Evolutionary conservation across 2,888 invertebrate species (phyloP).

Genomic region (Deroplatys truncata): DNA sequence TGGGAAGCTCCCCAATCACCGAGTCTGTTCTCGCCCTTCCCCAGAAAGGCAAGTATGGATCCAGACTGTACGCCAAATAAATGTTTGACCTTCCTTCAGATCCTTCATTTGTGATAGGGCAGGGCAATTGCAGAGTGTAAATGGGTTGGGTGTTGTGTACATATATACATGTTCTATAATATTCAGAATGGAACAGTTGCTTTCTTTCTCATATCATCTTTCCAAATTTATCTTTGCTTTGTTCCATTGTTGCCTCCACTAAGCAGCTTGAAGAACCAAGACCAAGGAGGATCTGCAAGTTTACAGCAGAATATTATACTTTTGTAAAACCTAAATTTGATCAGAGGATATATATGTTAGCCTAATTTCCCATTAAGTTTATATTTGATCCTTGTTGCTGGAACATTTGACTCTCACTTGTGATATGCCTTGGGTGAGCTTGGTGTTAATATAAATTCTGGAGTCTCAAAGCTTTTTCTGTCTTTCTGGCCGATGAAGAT

Average conservation of each 20-base stretch:
- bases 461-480: slow-evolving; percentile 21
- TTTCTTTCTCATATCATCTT: background rate
- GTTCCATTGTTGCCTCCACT: background rate
- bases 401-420: slow-evolving; percentile 23
- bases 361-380: background rate
- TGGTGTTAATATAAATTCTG: slow-evolving; percentile 12
- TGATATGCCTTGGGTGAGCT: slow-evolving; percentile 23
- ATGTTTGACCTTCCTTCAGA: background rate
- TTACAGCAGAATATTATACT: slow-evolving; percentile 1
- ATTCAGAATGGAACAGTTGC: background rate
- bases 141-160: background rate
- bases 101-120: background rate
- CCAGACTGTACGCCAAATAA: slow-evolving; percentile 33
- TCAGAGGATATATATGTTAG: background rate
- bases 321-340: background rate
- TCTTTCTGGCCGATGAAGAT: slow-evolving; percentile 30
- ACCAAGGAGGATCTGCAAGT: slow-evolving; percentile 1
- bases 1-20: slow-evolving; percentile 44
- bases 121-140: background rate
- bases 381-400: slow-evolving; percentile 18
- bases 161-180: background rate
- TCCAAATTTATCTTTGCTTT: background rate
- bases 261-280: slow-evolving; percentile 4
- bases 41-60: slow-evolving; percentile 41
- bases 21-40: slow-evolving; percentile 38